phyloP scores from a whole-genome alignment of 2,888 invertebrate genomes.

The Scrobipalpa costella region DNA sequence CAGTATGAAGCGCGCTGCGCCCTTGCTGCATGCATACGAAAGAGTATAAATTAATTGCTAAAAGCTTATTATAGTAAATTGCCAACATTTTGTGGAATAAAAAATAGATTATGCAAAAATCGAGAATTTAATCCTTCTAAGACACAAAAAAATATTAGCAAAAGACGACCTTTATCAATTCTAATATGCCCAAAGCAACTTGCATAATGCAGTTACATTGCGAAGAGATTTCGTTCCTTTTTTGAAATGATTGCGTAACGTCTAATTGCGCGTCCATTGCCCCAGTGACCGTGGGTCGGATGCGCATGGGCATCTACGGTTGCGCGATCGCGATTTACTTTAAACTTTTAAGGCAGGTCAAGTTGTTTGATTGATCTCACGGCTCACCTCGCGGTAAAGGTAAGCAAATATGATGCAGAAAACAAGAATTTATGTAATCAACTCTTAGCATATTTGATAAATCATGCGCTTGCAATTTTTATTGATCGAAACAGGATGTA shows the following conservation, averaged over 20 bases:
- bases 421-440: neutral
- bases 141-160: neutral
- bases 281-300: slow-evolving; percentile 23
- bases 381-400: slow-evolving; percentile 17
- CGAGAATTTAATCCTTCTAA: no score
- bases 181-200: neutral
- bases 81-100: no score
- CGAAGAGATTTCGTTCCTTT: slow-evolving; percentile 1
- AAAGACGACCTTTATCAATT: neutral
- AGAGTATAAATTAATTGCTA: neutral
- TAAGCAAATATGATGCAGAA: slow-evolving; percentile 13
- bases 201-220: neutral
- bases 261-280: slow-evolving; percentile 22
- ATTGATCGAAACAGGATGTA: slow-evolving; percentile 4
- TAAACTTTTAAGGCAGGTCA: slow-evolving; percentile 7
- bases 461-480: neutral
- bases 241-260: neutral
- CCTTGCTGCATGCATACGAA: neutral
- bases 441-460: neutral
- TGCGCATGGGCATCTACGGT: slow-evolving; percentile 25
- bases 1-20: neutral
- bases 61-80: no score
- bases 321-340: slow-evolving; percentile 21
- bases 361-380: slow-evolving; percentile 20
- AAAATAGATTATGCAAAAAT: no score